A percentile compares a stretch with the other conserved stretches of the same genome.
These are phyloP conservation scores for Calephelis nemesis DNA, from an alignment of 1,140 invertebrate species.

Conservation along the genomic window DNA sequence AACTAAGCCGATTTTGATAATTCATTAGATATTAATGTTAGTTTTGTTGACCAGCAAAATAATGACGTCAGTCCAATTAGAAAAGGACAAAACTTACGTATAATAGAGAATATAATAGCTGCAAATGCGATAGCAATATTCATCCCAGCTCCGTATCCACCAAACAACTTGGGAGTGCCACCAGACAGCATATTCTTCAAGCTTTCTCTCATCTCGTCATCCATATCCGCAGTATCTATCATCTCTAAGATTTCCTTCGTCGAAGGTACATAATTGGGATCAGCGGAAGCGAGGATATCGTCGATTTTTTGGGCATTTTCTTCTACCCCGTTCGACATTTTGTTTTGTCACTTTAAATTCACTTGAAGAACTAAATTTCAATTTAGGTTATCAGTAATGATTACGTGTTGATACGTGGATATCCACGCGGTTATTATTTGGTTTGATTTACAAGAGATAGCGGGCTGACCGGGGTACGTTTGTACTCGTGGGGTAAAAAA, in stretches of 20 bases:
- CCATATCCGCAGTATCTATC: conserved; percentile 77
- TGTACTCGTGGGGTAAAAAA: no score
- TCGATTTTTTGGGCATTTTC: conserved; percentile 47
- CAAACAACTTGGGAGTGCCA: conserved; percentile 51
- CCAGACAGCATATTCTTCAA: conserved; percentile 74
- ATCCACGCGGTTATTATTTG: conserved; percentile 27
- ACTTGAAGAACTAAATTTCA: conserved; percentile 4
- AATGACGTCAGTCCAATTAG: background rate
- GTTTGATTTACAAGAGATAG: conserved; percentile 19
- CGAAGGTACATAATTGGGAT: conserved; percentile 66
- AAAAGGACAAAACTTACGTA: conserved; percentile 45
- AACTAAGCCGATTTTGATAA: background rate
- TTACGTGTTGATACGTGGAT: conserved; percentile 24
- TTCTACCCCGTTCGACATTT: conserved; percentile 58
- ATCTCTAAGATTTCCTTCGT: conserved; percentile 79
- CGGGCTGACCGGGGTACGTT: background rate
- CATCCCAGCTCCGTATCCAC: conserved; percentile 34
- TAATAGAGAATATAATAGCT: conserved; percentile 45
- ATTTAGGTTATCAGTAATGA: conserved; percentile 22
- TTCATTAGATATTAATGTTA: no score
- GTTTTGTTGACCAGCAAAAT: background rate
- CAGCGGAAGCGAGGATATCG: conserved; percentile 47
- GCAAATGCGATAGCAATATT: conserved; percentile 45
- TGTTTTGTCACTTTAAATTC: conserved; percentile 16
- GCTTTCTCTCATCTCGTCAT: conserved; percentile 78